Evolutionary conservation across 1,140 invertebrate species (phyloP).

Genomic region (Brachionus asplanchnoidis): DNA sequence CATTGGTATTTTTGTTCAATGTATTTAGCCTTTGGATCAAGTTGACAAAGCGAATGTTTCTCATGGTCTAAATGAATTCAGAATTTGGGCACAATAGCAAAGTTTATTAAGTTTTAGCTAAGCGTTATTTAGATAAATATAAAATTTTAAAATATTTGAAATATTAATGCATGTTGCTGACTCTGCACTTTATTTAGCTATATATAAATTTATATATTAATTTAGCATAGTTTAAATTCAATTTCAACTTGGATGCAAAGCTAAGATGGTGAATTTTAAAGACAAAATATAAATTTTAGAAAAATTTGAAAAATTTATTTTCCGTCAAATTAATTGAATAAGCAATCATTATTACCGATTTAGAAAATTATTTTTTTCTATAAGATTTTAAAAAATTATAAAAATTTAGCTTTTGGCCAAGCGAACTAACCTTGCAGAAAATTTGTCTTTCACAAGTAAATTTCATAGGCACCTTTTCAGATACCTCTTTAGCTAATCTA

Average conservation of each 20-base stretch:
- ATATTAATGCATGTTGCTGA: background rate
- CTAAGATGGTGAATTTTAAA: background rate
- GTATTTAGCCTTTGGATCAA: background rate
- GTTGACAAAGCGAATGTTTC: slow-evolving; percentile 20
- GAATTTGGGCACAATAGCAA: background rate
- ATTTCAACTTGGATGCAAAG: background rate
- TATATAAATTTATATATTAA: background rate
- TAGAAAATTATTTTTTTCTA: too few species aligned
- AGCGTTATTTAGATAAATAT: background rate
- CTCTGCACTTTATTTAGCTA: background rate
- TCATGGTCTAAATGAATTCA: slow-evolving; percentile 11
- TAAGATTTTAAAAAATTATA: too few species aligned
- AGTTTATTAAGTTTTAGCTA: background rate
- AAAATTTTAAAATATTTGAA: background rate
- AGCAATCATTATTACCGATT: too few species aligned
- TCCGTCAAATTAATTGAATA: too few species aligned
- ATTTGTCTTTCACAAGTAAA: too few species aligned
- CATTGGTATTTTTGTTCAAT: background rate
- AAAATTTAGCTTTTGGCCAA: too few species aligned
- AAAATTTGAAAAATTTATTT: too few species aligned
- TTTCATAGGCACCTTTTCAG: too few species aligned
- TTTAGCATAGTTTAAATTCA: background rate
- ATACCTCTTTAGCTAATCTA: too few species aligned
- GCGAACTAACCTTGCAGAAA: too few species aligned
- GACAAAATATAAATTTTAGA: too few species aligned